These are phyloP conservation scores for Epinotia demarniana DNA, from an alignment of 2,888 invertebrate species.

Conservation along the genomic window DNA sequence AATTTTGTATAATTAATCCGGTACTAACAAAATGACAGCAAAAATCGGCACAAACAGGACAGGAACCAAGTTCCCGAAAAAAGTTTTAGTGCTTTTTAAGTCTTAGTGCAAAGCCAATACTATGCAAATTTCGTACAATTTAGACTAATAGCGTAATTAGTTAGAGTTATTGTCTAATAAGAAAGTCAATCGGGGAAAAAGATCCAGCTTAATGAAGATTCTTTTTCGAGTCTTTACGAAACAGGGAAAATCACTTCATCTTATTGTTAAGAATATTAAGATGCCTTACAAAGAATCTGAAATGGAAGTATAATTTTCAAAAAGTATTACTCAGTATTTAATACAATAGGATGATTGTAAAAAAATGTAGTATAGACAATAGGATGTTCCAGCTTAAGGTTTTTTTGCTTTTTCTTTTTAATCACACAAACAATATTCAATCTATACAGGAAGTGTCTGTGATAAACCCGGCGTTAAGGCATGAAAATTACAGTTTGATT, in stretches of 20 bases:
- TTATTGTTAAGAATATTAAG: conserved; percentile 22
- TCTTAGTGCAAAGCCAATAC: conserved; percentile 33
- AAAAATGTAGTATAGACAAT: not conserved
- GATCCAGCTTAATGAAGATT: conserved; percentile 31
- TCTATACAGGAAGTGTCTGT: too few relatives aligned
- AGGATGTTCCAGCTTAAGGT: too few relatives aligned
- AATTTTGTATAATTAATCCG: too few relatives aligned
- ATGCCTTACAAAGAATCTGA: not conserved
- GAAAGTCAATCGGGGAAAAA: conserved; percentile 38
- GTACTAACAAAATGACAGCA: not conserved
- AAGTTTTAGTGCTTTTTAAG: conserved; percentile 3
- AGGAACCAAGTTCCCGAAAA: not conserved
- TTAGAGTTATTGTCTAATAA: conserved; percentile 42
- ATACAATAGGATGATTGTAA: not conserved
- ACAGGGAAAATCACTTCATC: conserved; percentile 38
- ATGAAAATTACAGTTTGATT: too few relatives aligned
- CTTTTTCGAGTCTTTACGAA: conserved; percentile 29
- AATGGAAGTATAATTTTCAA: not conserved
- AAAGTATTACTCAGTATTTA: not conserved
- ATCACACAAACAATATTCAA: too few relatives aligned
- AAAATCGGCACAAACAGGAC: not conserved
- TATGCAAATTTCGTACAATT: conserved; percentile 43
- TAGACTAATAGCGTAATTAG: conserved; percentile 40
- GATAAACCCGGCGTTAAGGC: too few relatives aligned
- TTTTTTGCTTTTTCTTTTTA: too few relatives aligned